A percentile compares a stretch with the other conserved stretches of the same genome.
Conservation (phyloP, 1,140 invertebrate genomes). For the Conopomorpha cramerella region DNA sequence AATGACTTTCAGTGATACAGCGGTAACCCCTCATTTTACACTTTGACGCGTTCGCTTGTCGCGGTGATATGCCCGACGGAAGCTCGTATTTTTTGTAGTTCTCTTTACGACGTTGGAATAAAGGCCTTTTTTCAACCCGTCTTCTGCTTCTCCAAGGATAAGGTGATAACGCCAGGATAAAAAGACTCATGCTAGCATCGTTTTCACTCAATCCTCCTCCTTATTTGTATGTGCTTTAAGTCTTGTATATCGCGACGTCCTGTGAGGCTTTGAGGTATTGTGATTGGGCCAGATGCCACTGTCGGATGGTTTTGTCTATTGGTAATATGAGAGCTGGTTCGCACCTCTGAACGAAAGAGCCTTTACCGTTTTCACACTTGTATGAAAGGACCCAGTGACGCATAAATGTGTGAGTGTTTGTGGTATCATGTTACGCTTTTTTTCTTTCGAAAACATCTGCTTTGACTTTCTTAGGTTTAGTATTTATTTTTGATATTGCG, state of each 20-base stretch:
- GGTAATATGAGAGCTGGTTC: slow-evolving; percentile 53
- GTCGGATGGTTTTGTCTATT: slow-evolving; percentile 49
- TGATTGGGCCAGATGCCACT: slow-evolving; percentile 21
- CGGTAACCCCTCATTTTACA: slow-evolving; percentile 59
- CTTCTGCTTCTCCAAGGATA: slow-evolving; percentile 52
- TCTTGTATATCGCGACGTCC: too few species aligned
- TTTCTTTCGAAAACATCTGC: too few species aligned
- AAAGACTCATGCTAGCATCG: slow-evolving; percentile 14
- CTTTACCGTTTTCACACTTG: slow-evolving; percentile 40
- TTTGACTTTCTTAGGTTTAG: too few species aligned
- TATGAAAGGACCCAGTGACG: slow-evolving; percentile 24
- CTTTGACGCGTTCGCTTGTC: slow-evolving; percentile 59
- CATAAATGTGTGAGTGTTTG: slow-evolving; percentile 21
- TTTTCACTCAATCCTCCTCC: slow-evolving; percentile 15
- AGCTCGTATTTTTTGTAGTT: too few species aligned
- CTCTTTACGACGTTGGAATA: too few species aligned
- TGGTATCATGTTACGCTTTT: slow-evolving; percentile 27
- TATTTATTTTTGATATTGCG: too few species aligned
- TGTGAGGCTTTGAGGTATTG: too few species aligned
- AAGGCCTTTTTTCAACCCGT: too few species aligned
- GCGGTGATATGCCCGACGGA: too few species aligned
- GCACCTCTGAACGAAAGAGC: slow-evolving; percentile 49
- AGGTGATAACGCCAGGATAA: slow-evolving; percentile 23
- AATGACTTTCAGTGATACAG: slow-evolving; percentile 58
- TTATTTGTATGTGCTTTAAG: slow-evolving; percentile 7